A percentile compares a stretch with the other conserved stretches of the same genome.
Evolutionary conservation across 1,140 invertebrate genomes (phyloP).

Genomic region (Myzus persicae): DNA sequence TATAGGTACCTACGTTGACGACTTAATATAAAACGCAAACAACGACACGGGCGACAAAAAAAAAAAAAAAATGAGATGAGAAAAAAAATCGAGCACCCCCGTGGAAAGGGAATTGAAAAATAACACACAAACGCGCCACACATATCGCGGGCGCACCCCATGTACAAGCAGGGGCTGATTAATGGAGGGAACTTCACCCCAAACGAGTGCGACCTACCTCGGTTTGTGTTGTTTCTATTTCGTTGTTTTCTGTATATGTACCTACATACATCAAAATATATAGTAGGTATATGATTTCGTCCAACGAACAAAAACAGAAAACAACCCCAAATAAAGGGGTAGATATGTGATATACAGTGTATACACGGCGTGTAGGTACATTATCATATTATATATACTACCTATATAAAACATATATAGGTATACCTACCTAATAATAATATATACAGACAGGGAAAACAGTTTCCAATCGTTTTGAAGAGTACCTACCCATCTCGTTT

Average conservation of each 20-base stretch:
- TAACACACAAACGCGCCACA: neutral
- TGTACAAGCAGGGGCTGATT: slow-evolving; percentile 28
- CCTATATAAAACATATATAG: neutral
- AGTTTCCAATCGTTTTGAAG: neutral
- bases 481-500: neutral
- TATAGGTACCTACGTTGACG: neutral
- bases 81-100: neutral
- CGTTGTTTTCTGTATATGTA: neutral
- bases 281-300: neutral
- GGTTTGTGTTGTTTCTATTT: slow-evolving; percentile 8
- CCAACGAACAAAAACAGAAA: slow-evolving; percentile 27
- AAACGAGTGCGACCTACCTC: neutral
- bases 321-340: neutral
- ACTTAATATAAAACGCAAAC: slow-evolving; percentile 42
- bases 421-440: neutral
- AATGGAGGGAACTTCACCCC: slow-evolving; percentile 5
- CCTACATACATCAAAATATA: too few relatives aligned
- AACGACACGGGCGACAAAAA: slow-evolving; percentile 5
- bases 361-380: neutral
- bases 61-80: neutral
- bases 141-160: neutral
- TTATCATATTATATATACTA: neutral
- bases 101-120: neutral
- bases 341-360: neutral
- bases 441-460: neutral